A percentile compares a stretch with the other conserved stretches of the same genome.
phyloP scores from a whole-genome alignment of 2,113 vertebrate species.

The Hyla sarda region DNA sequence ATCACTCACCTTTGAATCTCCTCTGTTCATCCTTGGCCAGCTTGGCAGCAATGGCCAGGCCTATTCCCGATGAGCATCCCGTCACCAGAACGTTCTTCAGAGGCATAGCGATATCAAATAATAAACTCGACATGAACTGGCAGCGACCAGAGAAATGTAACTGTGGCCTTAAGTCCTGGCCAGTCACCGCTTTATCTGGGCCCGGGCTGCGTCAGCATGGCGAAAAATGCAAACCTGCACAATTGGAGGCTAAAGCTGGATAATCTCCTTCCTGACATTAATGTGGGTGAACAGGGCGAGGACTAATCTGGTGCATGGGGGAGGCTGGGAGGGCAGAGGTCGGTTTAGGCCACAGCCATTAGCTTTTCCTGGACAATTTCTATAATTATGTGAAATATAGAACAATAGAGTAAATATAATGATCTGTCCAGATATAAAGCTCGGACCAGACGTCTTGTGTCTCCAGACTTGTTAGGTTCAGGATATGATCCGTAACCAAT shows the following conservation, averaged over 20 bases:
- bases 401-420: too few species aligned
- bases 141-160: neutral
- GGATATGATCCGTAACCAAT: too few species aligned
- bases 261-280: slow-evolving; percentile 65
- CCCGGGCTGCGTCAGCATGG: slow-evolving; percentile 67
- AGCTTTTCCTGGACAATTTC: too few species aligned
- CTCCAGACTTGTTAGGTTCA: too few species aligned
- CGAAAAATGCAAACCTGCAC: slow-evolving; percentile 65
- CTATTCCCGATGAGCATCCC: slow-evolving; percentile 87
- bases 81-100: slow-evolving; percentile 85
- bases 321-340: neutral
- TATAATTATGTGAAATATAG: too few species aligned
- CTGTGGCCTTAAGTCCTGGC: slow-evolving; percentile 15
- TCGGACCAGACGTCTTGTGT: too few species aligned
- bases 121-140: slow-evolving; percentile 15
- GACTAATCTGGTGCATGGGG: slow-evolving; percentile 60
- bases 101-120: slow-evolving; percentile 67
- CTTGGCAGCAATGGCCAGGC: slow-evolving; percentile 80
- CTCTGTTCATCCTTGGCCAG: slow-evolving; percentile 85
- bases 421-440: too few species aligned
- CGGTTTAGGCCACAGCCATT: neutral
- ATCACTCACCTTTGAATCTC: slow-evolving; percentile 88
- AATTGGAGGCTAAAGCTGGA: slow-evolving; percentile 66
- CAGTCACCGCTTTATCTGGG: slow-evolving; percentile 63
- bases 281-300: slow-evolving; percentile 51